phyloP scores from a whole-genome alignment of 2,888 invertebrate species.

The Clanis bilineata region DNA sequence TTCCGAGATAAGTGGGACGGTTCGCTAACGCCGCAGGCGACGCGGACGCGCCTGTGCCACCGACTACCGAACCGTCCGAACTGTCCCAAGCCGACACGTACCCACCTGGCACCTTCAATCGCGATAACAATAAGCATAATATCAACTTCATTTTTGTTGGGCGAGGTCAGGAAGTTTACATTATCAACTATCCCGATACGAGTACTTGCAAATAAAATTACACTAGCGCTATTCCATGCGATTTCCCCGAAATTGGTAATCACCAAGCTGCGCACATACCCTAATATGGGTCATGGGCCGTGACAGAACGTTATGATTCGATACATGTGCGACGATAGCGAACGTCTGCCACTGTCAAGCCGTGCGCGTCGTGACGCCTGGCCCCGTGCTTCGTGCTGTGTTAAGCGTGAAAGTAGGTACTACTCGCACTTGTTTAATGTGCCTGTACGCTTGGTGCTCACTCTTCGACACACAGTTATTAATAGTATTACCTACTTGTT shows the following conservation, averaged over 20 bases:
- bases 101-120: slow-evolving; percentile 5
- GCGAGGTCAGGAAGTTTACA: slow-evolving; percentile 13
- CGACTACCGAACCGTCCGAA: slow-evolving; percentile 17
- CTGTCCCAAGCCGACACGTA: not conserved
- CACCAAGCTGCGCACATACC: not conserved
- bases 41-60: not conserved
- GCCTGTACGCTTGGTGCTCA: not conserved
- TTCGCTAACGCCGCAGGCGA: slow-evolving; percentile 13
- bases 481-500: not conserved
- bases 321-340: slow-evolving; percentile 1
- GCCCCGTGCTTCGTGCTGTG: not conserved
- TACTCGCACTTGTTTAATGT: not conserved
- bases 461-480: not conserved
- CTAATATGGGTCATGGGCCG: not conserved
- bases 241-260: slow-evolving; percentile 15
- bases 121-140: slow-evolving; percentile 7
- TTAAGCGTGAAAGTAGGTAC: slow-evolving; percentile 15
- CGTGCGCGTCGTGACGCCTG: no score
- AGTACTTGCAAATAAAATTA: not conserved
- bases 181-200: not conserved
- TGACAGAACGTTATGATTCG: not conserved
- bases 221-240: slow-evolving; percentile 21
- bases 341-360: not conserved
- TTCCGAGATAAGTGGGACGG: slow-evolving; percentile 60
- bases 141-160: slow-evolving; percentile 13